Base-by-base conservation (phyloP, 2,888 invertebrate species). In the Acrocera orbiculus region DNA sequence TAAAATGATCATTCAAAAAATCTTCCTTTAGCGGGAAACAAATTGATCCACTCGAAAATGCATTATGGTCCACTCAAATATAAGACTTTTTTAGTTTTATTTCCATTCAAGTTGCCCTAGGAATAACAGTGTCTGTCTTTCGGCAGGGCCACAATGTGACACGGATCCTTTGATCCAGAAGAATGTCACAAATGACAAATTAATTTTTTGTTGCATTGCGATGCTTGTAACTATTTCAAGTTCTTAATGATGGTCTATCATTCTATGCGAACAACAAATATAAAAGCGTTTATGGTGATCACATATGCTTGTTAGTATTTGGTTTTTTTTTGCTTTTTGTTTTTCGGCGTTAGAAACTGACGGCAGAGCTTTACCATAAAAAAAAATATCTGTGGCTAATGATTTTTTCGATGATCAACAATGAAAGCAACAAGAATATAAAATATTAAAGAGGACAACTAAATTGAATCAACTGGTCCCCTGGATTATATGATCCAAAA, bases 111-210 rank as follows among this genome's bases (percentile, higher is more conserved):
- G 19, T 19, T 22, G 22, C 11, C 34, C 34, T 16, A 22, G 20
- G 19, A 34, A 22, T 16, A 16, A 16, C 16, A 25, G 16, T 24
- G 7, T 26, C 32, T 19, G 20, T 23, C 28, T 22, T 28, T 30
- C 34, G 34, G 34, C 29, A 25, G 34, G 41, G n/a, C n/a, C n/a
- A n/a, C n/a, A n/a, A n/a, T n/a, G n/a, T 44, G 44, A 43, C 41
- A 42, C 43, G 40, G 38, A 34, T 46, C 44, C 43, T 46, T 44
- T 44, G 44, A 46, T 43, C 46, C 47, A 50, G 47, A 50, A 51
- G 51, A 50, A 48, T 48, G 47, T 43, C 41, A 41, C 49, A 44
- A 46, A 50, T 53, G 56, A 54, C 56, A 55, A 55, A 54, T 55
- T 54, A 55, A 40, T 40, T 40, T 35, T 40, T 40, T 37, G 27